These are phyloP conservation scores for Tuta absoluta DNA, from an alignment of 2,888 invertebrate genomes.

Conservation along the genomic window DNA sequence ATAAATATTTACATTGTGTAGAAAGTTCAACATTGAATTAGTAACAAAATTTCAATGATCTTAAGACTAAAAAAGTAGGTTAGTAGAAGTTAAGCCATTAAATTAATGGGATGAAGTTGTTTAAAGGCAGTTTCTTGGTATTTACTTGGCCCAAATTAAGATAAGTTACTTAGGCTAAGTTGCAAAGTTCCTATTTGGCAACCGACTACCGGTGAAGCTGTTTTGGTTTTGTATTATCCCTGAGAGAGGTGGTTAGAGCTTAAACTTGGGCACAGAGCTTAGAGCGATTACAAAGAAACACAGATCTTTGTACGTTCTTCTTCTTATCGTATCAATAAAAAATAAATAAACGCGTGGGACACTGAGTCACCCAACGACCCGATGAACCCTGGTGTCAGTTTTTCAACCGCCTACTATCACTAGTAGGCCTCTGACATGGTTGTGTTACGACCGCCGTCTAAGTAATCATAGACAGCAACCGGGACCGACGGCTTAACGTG, in stretches of 20 bases:
- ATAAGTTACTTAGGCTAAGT: conserved; percentile 28
- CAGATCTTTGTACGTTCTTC: background rate
- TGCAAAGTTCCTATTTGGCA: conserved; percentile 20
- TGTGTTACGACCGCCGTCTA: too few species aligned
- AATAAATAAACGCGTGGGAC: too few species aligned
- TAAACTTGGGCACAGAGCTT: background rate
- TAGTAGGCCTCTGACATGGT: too few species aligned
- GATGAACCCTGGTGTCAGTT: too few species aligned
- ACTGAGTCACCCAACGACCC: too few species aligned
- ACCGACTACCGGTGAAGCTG: conserved; percentile 24
- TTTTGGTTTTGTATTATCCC: conserved; percentile 24
- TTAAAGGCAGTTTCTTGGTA: conserved; percentile 11
- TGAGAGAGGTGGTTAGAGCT: conserved; percentile 16
- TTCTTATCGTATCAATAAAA: too few species aligned
- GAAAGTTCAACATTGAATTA: too few species aligned
- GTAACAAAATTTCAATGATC: too few species aligned
- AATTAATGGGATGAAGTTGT: conserved; percentile 10
- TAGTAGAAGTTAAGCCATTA: background rate
- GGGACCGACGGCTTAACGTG: too few species aligned
- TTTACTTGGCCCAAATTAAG: conserved; percentile 23
- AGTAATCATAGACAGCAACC: too few species aligned
- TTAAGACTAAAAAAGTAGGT: background rate
- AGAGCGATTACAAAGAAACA: background rate
- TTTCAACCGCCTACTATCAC: too few species aligned
- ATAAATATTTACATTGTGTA: too few species aligned